Conservation (phyloP, 2,888 invertebrate species). For the Dermolepida albohirtum region DNA sequence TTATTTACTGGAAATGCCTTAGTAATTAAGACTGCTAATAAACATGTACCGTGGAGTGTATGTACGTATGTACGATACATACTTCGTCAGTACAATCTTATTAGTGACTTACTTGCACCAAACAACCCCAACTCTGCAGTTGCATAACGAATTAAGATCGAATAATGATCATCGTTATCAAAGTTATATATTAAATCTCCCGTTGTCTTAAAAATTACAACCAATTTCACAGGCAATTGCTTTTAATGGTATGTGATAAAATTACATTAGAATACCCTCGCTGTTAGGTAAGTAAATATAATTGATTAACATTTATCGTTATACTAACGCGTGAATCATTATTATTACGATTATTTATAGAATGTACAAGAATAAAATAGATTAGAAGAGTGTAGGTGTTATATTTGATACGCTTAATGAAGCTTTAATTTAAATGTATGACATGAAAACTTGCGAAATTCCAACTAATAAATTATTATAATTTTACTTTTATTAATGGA, state of each 20-base stretch:
- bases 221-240: constrained; percentile 35
- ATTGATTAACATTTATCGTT: constrained; percentile 10
- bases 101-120: too few relatives aligned
- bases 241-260: constrained; percentile 25
- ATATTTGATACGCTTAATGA: too few relatives aligned
- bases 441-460: background rate
- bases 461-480: background rate
- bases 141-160: constrained; percentile 14
- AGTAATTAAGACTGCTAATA: too few relatives aligned
- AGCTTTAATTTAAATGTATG: background rate
- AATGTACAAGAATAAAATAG: background rate
- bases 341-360: background rate
- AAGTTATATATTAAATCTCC: constrained; percentile 19
- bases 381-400: too few relatives aligned
- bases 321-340: background rate
- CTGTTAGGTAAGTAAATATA: constrained; percentile 16
- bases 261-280: constrained; percentile 9
- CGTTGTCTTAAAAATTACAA: constrained; percentile 32
- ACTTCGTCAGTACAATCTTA: too few relatives aligned
- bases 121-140: background rate
- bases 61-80: too few relatives aligned
- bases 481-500: too few relatives aligned
- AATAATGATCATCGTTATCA: constrained; percentile 8
- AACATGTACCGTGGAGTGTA: too few relatives aligned
- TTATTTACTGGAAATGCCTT: too few relatives aligned